Conservation (phyloP, 1,140 invertebrate genomes). For the Nixonia krombeini region DNA sequence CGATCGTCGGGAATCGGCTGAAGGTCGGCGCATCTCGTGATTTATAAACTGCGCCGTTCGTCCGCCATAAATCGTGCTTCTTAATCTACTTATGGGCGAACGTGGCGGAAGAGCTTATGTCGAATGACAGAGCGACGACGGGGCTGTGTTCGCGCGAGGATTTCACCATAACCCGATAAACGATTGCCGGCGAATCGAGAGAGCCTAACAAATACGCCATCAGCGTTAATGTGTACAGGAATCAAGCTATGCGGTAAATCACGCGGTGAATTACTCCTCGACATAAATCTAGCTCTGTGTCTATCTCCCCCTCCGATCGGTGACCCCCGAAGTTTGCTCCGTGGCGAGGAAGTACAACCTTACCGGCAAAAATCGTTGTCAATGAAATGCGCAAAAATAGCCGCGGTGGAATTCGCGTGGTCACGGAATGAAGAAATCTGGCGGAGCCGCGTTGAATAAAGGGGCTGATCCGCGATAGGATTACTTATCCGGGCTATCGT, state of each 20-base stretch:
- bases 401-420: no score
- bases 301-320: no score
- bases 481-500: no score
- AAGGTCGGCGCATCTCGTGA: neutral
- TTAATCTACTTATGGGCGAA: neutral
- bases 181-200: conserved; percentile 24
- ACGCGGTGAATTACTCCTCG: conserved; percentile 54
- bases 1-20: no score
- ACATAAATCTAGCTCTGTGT: neutral
- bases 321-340: no score
- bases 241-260: conserved; percentile 54
- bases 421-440: no score
- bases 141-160: neutral
- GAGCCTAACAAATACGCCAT: conserved; percentile 54
- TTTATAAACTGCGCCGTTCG: neutral
- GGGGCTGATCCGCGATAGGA: no score
- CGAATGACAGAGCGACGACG: neutral
- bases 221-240: conserved; percentile 45
- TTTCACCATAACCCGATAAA: conserved; percentile 55
- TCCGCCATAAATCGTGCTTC: neutral
- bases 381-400: no score
- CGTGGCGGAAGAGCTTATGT: neutral
- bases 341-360: no score
- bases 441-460: no score
- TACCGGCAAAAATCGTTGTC: no score